Evolutionary conservation across 1,140 invertebrate species (phyloP).

Genomic region (Metopolophium dirhodum): DNA sequence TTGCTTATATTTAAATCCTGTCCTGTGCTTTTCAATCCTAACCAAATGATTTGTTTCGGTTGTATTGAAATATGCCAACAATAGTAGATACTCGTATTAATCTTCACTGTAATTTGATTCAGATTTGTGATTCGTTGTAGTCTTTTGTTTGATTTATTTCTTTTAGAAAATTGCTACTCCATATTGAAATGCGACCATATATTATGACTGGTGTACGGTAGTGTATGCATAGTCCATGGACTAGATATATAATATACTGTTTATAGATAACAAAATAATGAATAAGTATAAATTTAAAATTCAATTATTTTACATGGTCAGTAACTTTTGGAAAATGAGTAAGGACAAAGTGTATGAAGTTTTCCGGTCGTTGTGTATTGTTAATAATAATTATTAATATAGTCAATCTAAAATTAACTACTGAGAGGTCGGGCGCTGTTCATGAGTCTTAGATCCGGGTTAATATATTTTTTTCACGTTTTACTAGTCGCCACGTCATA

Average conservation of each 20-base stretch:
- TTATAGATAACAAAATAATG: not conserved
- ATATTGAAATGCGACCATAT: not conserved
- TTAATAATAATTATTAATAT: constrained; percentile 10
- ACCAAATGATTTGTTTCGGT: not conserved
- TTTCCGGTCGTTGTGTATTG: constrained; percentile 32
- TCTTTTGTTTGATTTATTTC: not conserved
- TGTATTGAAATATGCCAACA: not conserved
- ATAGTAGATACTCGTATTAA: not conserved
- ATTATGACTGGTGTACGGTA: not conserved
- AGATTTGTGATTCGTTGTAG: not conserved
- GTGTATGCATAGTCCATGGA: not conserved
- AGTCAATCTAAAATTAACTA: constrained; percentile 24
- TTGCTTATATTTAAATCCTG: not conserved
- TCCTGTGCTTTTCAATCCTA: not conserved
- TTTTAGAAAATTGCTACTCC: not conserved
- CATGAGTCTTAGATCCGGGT: not conserved
- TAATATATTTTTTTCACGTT: not conserved
- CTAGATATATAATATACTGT: not conserved
- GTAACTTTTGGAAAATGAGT: constrained; percentile 17
- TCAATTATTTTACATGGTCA: constrained; percentile 45
- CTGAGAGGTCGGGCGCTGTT: not conserved
- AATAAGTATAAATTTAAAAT: not conserved
- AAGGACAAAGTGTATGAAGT: not conserved
- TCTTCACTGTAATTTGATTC: not conserved
- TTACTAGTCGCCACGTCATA: not conserved